Percentiles rank a stretch among this genome's conserved stretches.
Conservation (phyloP, 2,888 invertebrate genomes). For the Ganaspis brasiliensis region DNA sequence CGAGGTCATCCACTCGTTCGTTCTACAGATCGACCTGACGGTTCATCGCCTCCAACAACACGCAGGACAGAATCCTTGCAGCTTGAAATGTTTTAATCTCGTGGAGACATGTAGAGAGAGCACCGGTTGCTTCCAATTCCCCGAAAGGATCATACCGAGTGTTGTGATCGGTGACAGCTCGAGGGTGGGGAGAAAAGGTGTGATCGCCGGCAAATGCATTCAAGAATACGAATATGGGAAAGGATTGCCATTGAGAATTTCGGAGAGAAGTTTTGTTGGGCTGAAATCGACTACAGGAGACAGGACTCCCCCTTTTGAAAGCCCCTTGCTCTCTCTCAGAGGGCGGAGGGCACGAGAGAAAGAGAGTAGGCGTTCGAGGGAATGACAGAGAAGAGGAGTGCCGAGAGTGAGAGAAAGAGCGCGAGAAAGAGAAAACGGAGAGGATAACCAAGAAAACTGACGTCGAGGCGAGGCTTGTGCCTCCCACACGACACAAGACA, state of each 20-base stretch:
- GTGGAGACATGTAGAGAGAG: background rate
- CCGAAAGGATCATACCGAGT: constrained; percentile 24
- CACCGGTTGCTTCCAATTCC: constrained; percentile 41
- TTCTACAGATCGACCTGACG: background rate
- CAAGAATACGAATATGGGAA: constrained; percentile 1
- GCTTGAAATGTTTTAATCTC: constrained; percentile 8
- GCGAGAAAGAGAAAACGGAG: constrained; percentile 50
- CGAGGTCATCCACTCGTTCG: constrained; percentile 51
- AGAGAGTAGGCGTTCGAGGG: constrained; percentile 25
- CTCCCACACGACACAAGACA: constrained; percentile 53
- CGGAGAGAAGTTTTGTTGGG: background rate
- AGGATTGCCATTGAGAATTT: constrained; percentile 15
- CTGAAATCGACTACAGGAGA: background rate
- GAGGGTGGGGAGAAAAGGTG: constrained; percentile 36
- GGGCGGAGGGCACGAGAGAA: constrained; percentile 39
- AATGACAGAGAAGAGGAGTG: constrained; percentile 40
- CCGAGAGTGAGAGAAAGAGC: constrained; percentile 56
- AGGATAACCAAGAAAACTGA: constrained; percentile 51
- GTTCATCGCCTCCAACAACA: constrained; percentile 48
- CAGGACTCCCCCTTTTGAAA: constrained; percentile 13
- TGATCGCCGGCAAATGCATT: constrained; percentile 1
- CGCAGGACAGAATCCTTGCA: constrained; percentile 29
- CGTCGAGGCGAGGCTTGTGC: constrained; percentile 54
- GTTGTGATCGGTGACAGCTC: constrained; percentile 26
- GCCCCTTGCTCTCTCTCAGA: background rate